Conservation (phyloP, 2,797 vertebrate species). For the Dromococcyx pavoninus region DNA sequence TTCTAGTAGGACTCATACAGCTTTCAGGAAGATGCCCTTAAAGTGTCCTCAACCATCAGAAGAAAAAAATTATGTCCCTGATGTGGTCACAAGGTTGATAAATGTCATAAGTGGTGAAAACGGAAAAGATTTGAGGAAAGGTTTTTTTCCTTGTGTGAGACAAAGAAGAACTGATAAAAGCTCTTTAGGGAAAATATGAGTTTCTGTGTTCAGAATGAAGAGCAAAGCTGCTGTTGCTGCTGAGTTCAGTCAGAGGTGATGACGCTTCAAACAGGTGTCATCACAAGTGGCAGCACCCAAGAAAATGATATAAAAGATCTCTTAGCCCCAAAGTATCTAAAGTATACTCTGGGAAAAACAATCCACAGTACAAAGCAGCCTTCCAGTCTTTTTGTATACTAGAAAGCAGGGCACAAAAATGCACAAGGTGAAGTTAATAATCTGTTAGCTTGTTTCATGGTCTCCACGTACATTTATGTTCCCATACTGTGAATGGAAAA, state of each 20-base stretch:
- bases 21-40: not conserved
- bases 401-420: not conserved
- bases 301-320: not conserved
- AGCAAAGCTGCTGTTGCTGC: not conserved
- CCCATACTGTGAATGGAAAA: slow-evolving; percentile 16
- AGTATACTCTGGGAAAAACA: not conserved
- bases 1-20: not conserved
- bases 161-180: not conserved
- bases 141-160: not conserved
- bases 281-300: not conserved
- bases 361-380: not conserved
- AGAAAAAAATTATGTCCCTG: not conserved
- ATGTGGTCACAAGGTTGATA: not conserved
- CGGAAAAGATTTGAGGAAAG: not conserved
- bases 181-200: not conserved
- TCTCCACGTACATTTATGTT: slow-evolving; percentile 10
- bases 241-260: not conserved
- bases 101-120: not conserved
- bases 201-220: not conserved
- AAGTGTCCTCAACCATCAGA: not conserved
- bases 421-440: not conserved
- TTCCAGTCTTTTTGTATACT: not conserved
- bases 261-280: not conserved
- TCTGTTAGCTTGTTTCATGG: not conserved
- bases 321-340: not conserved